Base-by-base conservation (phyloP, 1,140 invertebrate genomes). In the Notospermus geniculatus region DNA sequence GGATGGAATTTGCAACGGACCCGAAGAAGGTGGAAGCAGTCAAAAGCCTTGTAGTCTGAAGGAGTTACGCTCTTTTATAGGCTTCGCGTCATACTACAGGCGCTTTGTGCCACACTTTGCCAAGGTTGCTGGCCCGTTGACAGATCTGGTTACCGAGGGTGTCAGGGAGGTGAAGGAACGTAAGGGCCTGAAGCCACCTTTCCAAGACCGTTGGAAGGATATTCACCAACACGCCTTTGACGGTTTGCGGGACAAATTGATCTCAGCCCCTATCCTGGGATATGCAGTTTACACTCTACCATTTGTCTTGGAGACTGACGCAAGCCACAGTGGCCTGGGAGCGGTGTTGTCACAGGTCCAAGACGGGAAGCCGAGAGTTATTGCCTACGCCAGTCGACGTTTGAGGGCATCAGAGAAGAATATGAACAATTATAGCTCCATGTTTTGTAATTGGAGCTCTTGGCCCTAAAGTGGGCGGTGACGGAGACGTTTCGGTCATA, bases 1-100 rank as follows among this genome's bases (percentile, higher is more conserved):
- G 13, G 27, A 57, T n/a, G 59, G 59, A n/a, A n/a, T n/a, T n/a
- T n/a, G n/a, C n/a, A n/a, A n/a, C 2, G 32, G 60, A 64, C 27
- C 54, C 50, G 0, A 19, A 60, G 17, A 56, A 56, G 27, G 32
- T 72, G n/a, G 13, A 13, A 55, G 61, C 23, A 62, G 57, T 57
- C 68, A 68, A 11, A 19, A 17, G 30, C 62, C 63, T 11, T 70
- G 58, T 46, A 77, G 60, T 59, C 53, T 71, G 15, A 72, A 76
- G 29, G 73, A 82, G 54, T 54, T 84, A 0, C 62, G 79, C 50
- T 27, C 70, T 27, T 84, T 86, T 64, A 41, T 84, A 1, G 83
- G 84, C 1, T 64, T 85, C 29, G 64, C 75, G 39, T 74, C 75
- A 41, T 84, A 80, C 59, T 76, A 78, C 59, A 36, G 73, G 1